Conservation (phyloP, 2,113 vertebrate species). For the Ardeotis arabs region DNA sequence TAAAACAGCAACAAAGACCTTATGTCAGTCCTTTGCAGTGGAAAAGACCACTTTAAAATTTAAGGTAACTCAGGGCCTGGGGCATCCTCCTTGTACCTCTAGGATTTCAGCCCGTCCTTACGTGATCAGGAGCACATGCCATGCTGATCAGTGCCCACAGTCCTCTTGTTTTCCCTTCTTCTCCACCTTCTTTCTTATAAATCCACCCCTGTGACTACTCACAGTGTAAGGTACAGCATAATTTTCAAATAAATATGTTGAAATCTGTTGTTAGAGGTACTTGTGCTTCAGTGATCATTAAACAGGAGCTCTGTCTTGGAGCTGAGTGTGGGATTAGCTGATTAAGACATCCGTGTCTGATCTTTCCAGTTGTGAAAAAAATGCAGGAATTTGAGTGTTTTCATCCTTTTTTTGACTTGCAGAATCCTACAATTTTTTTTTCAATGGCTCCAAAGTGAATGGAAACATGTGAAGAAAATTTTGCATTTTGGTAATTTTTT, state of each 20-base stretch:
- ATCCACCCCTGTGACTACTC: neutral
- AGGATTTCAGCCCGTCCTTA: neutral
- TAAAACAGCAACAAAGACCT: neutral
- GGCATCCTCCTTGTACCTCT: neutral
- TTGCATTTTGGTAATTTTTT: neutral
- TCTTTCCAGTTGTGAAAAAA: neutral
- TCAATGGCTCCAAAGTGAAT: too few species aligned
- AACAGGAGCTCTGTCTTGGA: neutral
- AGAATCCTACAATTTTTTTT: too few species aligned
- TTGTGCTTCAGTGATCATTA: neutral
- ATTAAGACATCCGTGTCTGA: neutral
- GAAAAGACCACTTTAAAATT: neutral
- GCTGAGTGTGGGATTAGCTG: neutral
- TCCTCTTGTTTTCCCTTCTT: neutral
- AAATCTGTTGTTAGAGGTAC: neutral
- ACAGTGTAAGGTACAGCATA: neutral
- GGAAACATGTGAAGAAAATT: neutral
- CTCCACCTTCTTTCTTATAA: neutral
- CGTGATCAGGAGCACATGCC: neutral
- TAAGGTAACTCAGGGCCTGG: neutral
- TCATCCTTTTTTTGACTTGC: neutral
- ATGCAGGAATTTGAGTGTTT: neutral
- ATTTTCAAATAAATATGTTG: neutral
- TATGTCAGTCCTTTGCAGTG: rapidly evolving
- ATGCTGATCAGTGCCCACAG: neutral